phyloP scores from a whole-genome alignment of 2,888 invertebrate genomes.

The Tetragnatha montana region DNA sequence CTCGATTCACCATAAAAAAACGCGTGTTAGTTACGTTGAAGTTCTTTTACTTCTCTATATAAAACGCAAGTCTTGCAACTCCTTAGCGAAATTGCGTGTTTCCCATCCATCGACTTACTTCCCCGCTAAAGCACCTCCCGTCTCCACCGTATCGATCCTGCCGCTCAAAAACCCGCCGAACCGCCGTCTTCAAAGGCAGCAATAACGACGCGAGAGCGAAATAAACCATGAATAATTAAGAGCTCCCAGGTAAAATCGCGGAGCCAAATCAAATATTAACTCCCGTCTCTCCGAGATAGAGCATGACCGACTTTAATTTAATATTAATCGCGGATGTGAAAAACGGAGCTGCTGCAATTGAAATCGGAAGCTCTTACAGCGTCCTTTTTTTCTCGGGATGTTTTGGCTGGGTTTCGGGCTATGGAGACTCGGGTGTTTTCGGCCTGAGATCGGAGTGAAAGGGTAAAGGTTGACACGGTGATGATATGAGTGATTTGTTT shows the following conservation, averaged over 20 bases:
- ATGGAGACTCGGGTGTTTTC: too few species aligned
- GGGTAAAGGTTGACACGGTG: too few species aligned
- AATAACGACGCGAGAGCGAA: slow-evolving; percentile 8
- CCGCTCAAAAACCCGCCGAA: not conserved
- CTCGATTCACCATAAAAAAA: too few species aligned
- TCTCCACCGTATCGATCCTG: not conserved
- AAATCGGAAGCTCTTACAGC: not conserved
- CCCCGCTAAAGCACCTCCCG: too few species aligned
- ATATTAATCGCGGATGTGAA: slow-evolving; percentile 30
- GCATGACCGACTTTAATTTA: slow-evolving; percentile 22
- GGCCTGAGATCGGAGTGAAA: too few species aligned
- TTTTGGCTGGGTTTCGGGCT: too few species aligned
- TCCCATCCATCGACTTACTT: not conserved
- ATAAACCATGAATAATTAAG: slow-evolving; percentile 51
- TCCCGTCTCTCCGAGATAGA: slow-evolving; percentile 4
- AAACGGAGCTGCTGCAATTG: slow-evolving; percentile 7
- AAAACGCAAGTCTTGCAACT: too few species aligned
- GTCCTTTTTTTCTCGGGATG: not conserved
- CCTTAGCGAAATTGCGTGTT: too few species aligned
- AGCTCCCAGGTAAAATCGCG: not conserved
- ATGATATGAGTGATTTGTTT: too few species aligned
- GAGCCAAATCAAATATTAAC: slow-evolving; percentile 38
- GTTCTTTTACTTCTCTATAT: too few species aligned
- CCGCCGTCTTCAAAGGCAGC: not conserved
- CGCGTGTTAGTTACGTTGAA: too few species aligned